Evolutionary conservation across 1,140 invertebrate species (phyloP).

Genomic region (Belonocnema kinseyi): DNA sequence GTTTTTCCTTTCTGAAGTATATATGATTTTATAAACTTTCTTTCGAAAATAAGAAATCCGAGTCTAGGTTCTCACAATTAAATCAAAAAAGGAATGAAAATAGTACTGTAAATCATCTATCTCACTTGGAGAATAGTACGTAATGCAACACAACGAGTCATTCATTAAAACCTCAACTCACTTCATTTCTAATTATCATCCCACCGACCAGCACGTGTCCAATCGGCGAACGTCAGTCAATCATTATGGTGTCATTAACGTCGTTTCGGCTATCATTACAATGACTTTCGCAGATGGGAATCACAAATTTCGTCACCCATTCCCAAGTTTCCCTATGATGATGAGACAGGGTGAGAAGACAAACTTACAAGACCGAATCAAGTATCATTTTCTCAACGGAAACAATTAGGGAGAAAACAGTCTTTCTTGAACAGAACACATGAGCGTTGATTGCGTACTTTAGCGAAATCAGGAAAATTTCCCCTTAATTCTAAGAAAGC

Average conservation of each 20-base stretch:
- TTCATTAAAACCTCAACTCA: slow-evolving; percentile 50
- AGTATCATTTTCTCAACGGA: slow-evolving; percentile 9
- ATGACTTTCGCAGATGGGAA: slow-evolving; percentile 18
- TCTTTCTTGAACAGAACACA: background rate
- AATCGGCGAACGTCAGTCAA: slow-evolving; percentile 51
- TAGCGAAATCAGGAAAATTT: slow-evolving; percentile 1
- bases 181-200: slow-evolving; percentile 53
- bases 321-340: background rate
- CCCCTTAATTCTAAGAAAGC: background rate
- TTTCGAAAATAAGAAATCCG: no score
- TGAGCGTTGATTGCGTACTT: background rate
- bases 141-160: slow-evolving; percentile 35
- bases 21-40: no score
- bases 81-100: background rate
- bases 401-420: slow-evolving; percentile 28
- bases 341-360: background rate
- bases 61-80: no score
- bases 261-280: slow-evolving; percentile 15
- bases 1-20: no score
- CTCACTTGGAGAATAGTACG: background rate
- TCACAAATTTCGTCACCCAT: background rate
- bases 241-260: slow-evolving; percentile 44
- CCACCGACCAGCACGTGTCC: slow-evolving; percentile 36
- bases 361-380: background rate
- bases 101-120: background rate